Evolutionary conservation across 2,797 vertebrate species (phyloP), one percentile per base, ranked within the genome.

Genomic region (Eulemur albifrons): DNA sequence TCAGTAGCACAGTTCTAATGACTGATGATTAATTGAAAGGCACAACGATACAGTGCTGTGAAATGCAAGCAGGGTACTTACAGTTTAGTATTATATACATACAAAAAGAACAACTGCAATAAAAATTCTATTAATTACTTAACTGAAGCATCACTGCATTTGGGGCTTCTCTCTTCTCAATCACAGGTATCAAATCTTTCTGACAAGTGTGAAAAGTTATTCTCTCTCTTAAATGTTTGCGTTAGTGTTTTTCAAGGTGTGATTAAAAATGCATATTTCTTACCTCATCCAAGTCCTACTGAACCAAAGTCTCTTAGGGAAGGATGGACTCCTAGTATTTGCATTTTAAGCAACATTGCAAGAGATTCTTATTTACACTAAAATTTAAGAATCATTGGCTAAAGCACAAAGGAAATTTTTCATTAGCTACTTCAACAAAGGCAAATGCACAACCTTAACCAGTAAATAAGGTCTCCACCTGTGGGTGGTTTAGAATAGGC

Each of bases 141-240:
- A 65, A 63, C 69, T 40, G 61, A 88, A 67, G 25, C 12, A 5
- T 81, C 54, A 25, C 11, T 88, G 67, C 32, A 21, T 30, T 57
- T 59, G 54, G 35, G 50, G 13, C 27, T 84, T 90, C 95, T 88
- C 48, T 93, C 67, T 93, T 88, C 48, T 93, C 72, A 77, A n/a
- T 86, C 52, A 73, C 38, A 23, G 75, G 35, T 38, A 92, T 57
- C 30, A 75, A 79, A 80, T 92, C 75, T 88, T 82, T 69, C 75
- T 89, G 88, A 86, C 59, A 93, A 52, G 38, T 30, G 38, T 79
- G 81, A 63, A 92, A 63, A 88, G 5, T 40, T 85, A 65, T 35
- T 77, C 35, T 30, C 76, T 83, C 65, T 12, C 57, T 59, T 59
- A 72, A 69, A 67, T 12, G 21, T 61, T 67, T 48, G n/a, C 63